A percentile compares a stretch with the other conserved stretches of the same genome.
Evolutionary conservation across 2,113 vertebrate genomes (phyloP).

Genomic region (Oreotrochilus melanogaster): DNA sequence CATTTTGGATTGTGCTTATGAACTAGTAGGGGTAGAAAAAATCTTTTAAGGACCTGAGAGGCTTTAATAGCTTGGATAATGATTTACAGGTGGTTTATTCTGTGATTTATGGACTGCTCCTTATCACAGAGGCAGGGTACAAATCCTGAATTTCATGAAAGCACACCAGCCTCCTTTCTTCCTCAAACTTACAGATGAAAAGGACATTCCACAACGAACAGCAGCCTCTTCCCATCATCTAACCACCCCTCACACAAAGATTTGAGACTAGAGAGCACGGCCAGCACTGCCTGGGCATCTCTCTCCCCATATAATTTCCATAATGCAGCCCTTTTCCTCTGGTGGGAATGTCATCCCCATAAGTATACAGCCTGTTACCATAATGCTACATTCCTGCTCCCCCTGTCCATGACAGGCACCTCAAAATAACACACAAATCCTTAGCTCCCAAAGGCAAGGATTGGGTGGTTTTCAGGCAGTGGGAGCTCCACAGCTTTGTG

Average conservation of each 20-base stretch:
- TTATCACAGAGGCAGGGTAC: slow-evolving; percentile 16
- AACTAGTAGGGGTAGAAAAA: neutral
- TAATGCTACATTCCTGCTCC: neutral
- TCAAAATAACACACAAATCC: neutral
- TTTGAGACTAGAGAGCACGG: neutral
- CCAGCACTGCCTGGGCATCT: neutral
- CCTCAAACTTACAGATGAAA: neutral
- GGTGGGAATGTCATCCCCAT: neutral
- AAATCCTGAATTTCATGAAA: slow-evolving; percentile 27
- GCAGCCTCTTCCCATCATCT: slow-evolving; percentile 1
- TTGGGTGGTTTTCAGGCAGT: neutral
- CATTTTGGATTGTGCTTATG: slow-evolving; percentile 24
- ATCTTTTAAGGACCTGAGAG: neutral
- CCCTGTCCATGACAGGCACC: neutral
- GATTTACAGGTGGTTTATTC: slow-evolving; percentile 47
- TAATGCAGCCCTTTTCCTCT: neutral
- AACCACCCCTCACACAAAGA: neutral
- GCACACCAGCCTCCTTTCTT: neutral
- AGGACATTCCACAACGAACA: neutral
- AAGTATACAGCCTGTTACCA: slow-evolving; percentile 6
- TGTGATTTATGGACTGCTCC: neutral
- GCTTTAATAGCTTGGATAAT: slow-evolving; percentile 27
- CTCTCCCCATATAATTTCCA: slow-evolving; percentile 27
- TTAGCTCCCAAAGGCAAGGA: neutral
- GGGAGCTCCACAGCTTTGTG: neutral